A percentile compares a stretch with the other conserved stretches of the same genome.
Conservation (phyloP, 2,113 vertebrate species). For the Lagopus muta region DNA sequence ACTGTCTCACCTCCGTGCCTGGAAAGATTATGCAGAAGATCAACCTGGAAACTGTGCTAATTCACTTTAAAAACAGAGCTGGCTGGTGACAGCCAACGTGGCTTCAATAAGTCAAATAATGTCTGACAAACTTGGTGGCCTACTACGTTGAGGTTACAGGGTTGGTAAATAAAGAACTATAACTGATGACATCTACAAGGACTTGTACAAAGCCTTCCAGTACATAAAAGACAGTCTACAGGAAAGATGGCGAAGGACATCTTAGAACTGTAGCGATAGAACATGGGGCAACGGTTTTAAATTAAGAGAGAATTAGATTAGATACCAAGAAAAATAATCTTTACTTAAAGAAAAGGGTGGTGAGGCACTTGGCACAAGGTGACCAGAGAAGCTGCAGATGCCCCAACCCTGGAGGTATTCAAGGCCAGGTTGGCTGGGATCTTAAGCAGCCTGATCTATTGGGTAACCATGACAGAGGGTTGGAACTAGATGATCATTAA, state of each 20-base stretch:
- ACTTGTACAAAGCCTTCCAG: background rate
- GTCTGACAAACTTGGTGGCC: too few relatives aligned
- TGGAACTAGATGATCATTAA: background rate
- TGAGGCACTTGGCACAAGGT: background rate
- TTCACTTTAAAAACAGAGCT: background rate
- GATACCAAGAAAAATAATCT: background rate
- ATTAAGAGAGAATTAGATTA: background rate
- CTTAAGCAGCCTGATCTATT: background rate
- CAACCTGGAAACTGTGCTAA: background rate
- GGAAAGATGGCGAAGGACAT: background rate
- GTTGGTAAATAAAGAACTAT: too few relatives aligned
- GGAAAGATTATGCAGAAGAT: background rate
- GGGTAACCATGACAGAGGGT: background rate
- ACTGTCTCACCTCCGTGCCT: background rate
- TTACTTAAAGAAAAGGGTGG: background rate
- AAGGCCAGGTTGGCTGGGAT: background rate
- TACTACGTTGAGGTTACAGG: too few relatives aligned
- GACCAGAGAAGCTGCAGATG: background rate
- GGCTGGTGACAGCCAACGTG: background rate
- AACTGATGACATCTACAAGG: too few relatives aligned
- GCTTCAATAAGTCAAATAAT: background rate
- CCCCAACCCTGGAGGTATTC: background rate
- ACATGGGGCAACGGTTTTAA: background rate
- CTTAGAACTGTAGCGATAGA: background rate
- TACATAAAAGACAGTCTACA: background rate